phyloP scores from a whole-genome alignment of 64 coral and sea anemone genomes.

The Platygyra sinensis region DNA sequence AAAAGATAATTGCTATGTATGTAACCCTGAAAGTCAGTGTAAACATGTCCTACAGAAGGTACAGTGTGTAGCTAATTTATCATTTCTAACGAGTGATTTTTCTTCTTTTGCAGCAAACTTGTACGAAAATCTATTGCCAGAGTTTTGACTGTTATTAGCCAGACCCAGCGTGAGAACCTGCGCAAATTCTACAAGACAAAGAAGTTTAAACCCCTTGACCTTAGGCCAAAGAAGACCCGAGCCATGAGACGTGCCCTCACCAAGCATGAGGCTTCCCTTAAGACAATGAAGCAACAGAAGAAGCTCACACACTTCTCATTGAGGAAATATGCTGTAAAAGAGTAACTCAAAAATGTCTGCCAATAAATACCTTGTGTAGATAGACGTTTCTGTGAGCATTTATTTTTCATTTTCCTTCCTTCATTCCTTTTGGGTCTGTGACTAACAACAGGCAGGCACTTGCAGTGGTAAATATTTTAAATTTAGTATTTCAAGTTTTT shows the following conservation, averaged over 20 bases:
- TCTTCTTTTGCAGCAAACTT: constrained; percentile 73
- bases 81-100: not conserved
- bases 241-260: constrained; percentile 90
- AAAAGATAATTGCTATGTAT: too few species aligned
- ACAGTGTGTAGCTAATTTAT: not conserved
- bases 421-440: too few species aligned
- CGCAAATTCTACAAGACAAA: constrained; percentile 95
- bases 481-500: too few species aligned
- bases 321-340: constrained; percentile 99
- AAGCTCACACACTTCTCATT: constrained; percentile 88
- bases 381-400: not conserved
- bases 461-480: too few species aligned
- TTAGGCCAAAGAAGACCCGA: constrained; percentile 91
- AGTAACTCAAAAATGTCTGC: constrained; percentile 60
- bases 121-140: constrained; percentile 98
- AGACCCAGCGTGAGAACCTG: constrained; percentile 95
- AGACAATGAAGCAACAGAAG: constrained; percentile 91
- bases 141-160: constrained; percentile 96
- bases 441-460: too few species aligned
- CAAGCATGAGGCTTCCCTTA: constrained; percentile 82
- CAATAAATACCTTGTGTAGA: constrained; percentile 36
- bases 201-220: constrained; percentile 93
- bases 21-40: not conserved
- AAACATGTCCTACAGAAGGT: not conserved
- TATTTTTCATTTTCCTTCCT: not conserved